Evolutionary conservation across 2,797 vertebrate genomes (phyloP), one percentile per base, ranked within the genome.

Genomic region (Chloroceryle amazona): DNA sequence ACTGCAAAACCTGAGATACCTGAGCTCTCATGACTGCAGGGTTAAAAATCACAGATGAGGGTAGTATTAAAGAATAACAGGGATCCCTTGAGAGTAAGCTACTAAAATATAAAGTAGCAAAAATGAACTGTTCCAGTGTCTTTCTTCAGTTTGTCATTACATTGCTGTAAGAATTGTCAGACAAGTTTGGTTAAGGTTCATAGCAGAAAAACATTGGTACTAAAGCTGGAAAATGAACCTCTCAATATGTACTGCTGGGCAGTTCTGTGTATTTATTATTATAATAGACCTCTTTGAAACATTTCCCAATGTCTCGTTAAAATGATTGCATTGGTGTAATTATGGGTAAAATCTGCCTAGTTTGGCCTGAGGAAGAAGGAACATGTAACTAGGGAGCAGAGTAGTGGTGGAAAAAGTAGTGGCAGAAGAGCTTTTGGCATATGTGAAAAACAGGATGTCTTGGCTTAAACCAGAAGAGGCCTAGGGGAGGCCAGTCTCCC

Each of bases 71-170:
- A 74, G 86, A 75, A 37, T 79, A 66, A 72, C 66, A 87, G 81
- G 49, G 46, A 72, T 81, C 35, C 61, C 29, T 33, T 74, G 31
- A n/a, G 52, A 67, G 52, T 60, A 63, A 93, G 83, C 54, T 90
- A 37, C 81, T 88, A 15, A 61, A 84, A 81, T 37, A 49, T 79
- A 21, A 83, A 79, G 86, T 61, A 95, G 83, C 80, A 89, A 81
- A 90, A 90, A 57, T 41, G 13, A 94, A 39, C 73, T 51, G 70
- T 89, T 57, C 20, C 63, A 66, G 60, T 60, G 18, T 86, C 37
- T 73, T 61, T 78, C 76, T 33, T 85, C 63, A 5, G 42, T 61
- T 60, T 62, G 75, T 82, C 68, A 35, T 87, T 79, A 9, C 18
- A 11, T 87, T 96, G 61, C 51, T 57, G 20, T 19, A 23, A 12